These are phyloP conservation scores for Pentalonia nigronervosa DNA, from an alignment of 1,140 invertebrate genomes.

Conservation along the genomic window DNA sequence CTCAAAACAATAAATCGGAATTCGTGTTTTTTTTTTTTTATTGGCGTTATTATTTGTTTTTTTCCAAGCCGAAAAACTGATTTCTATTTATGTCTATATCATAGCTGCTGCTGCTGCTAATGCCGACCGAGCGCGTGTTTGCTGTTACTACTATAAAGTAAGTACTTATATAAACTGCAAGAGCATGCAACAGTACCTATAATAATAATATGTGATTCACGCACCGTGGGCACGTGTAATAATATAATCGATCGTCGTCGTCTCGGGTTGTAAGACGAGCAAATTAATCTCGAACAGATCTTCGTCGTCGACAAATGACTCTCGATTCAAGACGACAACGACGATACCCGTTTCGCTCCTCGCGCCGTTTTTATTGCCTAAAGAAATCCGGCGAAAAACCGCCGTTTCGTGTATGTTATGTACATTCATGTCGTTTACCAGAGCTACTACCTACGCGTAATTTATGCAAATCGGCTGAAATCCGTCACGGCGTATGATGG, in stretches of 20 bases:
- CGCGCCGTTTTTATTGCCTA: not conserved
- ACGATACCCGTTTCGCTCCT: not conserved
- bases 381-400: not conserved
- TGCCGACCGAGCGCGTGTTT: not conserved
- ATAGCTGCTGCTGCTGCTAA: not conserved
- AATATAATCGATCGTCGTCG: not conserved
- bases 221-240: no score
- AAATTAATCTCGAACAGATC: not conserved
- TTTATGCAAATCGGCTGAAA: not conserved
- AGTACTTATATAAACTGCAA: not conserved
- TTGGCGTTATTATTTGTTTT: not conserved
- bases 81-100: not conserved
- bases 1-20: not conserved
- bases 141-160: not conserved
- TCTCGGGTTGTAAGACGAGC: not conserved
- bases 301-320: not conserved
- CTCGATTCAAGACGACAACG: not conserved
- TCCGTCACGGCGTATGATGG: not conserved
- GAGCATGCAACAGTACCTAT: not conserved
- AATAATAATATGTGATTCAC: not conserved
- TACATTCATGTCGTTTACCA: not conserved
- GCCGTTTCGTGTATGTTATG: not conserved
- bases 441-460: not conserved
- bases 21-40: not conserved
- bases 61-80: not conserved